Evolutionary conservation across 2,888 invertebrate genomes (phyloP).

Genomic region (Barypeithes pellucidus): DNA sequence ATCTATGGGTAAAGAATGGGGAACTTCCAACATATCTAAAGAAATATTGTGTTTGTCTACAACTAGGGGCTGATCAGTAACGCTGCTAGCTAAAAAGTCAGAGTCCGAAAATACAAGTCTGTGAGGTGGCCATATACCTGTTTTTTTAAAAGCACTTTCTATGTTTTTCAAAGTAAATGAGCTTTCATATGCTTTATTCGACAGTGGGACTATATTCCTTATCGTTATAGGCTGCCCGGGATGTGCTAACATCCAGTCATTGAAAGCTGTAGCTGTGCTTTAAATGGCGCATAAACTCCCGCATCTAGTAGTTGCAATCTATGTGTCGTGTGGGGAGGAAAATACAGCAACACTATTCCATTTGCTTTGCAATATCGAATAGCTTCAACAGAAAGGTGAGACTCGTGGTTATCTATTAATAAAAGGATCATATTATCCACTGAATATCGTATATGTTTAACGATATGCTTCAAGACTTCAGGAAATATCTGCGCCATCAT

Average conservation of each 20-base stretch:
- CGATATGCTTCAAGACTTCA: constrained; percentile 30
- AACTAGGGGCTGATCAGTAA: constrained; percentile 25
- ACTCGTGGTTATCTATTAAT: constrained; percentile 43
- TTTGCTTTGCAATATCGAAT: constrained; percentile 46
- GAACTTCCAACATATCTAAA: neutral
- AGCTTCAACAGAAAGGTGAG: constrained; percentile 38
- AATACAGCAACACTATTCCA: constrained; percentile 43
- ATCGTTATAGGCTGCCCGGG: constrained; percentile 26
- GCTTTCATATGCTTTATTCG: constrained; percentile 44
- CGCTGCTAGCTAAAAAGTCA: constrained; percentile 38
- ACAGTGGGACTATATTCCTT: constrained; percentile 42
- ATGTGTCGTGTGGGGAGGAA: constrained; percentile 49
- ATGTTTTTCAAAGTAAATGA: constrained; percentile 48
- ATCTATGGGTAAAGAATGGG: too few relatives aligned
- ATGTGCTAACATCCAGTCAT: constrained; percentile 46
- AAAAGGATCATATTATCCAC: too few relatives aligned
- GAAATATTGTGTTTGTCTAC: neutral
- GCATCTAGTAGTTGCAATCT: constrained; percentile 50
- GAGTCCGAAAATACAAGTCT: constrained; percentile 28
- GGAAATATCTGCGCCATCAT: constrained; percentile 40
- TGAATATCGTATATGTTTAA: too few relatives aligned
- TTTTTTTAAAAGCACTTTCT: constrained; percentile 34
- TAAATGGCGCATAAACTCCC: constrained; percentile 49
- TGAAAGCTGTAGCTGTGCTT: constrained; percentile 37
- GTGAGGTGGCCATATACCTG: constrained; percentile 45